Conservation (phyloP, 2,888 invertebrate species). For the Apamea anceps region DNA sequence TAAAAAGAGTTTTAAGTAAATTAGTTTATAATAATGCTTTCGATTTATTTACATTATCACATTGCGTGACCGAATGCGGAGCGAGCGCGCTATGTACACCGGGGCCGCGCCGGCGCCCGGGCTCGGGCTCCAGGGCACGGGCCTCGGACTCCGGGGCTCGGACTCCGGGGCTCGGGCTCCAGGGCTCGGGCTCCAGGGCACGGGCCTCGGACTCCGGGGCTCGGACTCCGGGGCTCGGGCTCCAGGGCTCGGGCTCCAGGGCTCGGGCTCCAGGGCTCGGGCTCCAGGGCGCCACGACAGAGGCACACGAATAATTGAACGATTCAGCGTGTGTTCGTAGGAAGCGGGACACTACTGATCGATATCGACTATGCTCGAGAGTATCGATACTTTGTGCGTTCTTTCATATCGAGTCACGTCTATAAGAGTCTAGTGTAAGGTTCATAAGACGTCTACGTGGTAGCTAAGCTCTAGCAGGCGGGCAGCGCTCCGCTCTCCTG, state of each 20-base stretch:
- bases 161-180: not conserved
- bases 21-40: conserved; percentile 71
- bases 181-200: not conserved
- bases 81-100: conserved; percentile 59
- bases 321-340: conserved; percentile 67
- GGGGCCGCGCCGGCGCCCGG: not conserved
- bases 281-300: conserved; percentile 38
- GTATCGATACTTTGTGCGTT: conserved; percentile 77
- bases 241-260: conserved; percentile 1
- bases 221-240: too few species aligned
- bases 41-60: conserved; percentile 85
- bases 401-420: conserved; percentile 73
- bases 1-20: conserved; percentile 80
- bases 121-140: not conserved
- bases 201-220: not conserved
- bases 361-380: conserved; percentile 53
- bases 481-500: conserved; percentile 49
- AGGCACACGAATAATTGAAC: conserved; percentile 80
- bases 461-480: conserved; percentile 77
- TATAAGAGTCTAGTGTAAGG: conserved; percentile 69
- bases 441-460: conserved; percentile 76
- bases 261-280: not conserved
- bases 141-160: not conserved
- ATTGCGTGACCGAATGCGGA: conserved; percentile 76
- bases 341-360: conserved; percentile 68